Evolutionary conservation across 2,113 vertebrate genomes (phyloP).

Genomic region (Rhabdornis inornatus): DNA sequence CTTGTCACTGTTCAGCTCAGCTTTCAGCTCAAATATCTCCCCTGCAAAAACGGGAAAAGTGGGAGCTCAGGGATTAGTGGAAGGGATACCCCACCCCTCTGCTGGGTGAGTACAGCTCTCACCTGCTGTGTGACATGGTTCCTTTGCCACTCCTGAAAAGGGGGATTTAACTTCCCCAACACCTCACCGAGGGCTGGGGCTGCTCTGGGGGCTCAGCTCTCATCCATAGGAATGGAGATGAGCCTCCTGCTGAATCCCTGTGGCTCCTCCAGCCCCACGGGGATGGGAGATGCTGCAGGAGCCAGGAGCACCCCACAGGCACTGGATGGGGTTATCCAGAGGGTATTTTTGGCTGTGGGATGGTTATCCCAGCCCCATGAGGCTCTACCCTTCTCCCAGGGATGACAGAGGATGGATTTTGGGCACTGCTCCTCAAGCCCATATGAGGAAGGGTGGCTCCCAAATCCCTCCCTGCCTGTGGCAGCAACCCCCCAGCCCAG

Average conservation of each 20-base stretch:
- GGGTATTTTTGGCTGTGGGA: background rate
- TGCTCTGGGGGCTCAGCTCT: background rate
- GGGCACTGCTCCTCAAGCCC: background rate
- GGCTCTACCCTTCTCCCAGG: background rate
- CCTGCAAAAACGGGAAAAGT: conserved; percentile 69
- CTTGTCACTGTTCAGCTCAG: conserved; percentile 97
- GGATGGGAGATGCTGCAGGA: background rate
- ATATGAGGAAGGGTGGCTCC: accelerated
- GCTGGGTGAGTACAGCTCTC: background rate
- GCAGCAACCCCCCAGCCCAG: background rate
- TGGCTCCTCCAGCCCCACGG: background rate
- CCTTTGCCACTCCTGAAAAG: background rate
- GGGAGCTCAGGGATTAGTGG: background rate
- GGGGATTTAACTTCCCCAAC: background rate
- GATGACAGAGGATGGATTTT: background rate
- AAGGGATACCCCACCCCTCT: too few relatives aligned
- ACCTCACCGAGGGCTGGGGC: accelerated
- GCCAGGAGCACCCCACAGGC: accelerated
- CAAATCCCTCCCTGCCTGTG: background rate
- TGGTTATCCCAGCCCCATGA: background rate
- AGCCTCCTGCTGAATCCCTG: accelerated
- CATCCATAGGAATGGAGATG: accelerated
- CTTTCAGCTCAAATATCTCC: conserved; percentile 98
- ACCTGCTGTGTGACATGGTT: accelerated
- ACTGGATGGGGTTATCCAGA: accelerated